phyloP scores from a whole-genome alignment of 2,113 vertebrate genomes.

The Ia io region DNA sequence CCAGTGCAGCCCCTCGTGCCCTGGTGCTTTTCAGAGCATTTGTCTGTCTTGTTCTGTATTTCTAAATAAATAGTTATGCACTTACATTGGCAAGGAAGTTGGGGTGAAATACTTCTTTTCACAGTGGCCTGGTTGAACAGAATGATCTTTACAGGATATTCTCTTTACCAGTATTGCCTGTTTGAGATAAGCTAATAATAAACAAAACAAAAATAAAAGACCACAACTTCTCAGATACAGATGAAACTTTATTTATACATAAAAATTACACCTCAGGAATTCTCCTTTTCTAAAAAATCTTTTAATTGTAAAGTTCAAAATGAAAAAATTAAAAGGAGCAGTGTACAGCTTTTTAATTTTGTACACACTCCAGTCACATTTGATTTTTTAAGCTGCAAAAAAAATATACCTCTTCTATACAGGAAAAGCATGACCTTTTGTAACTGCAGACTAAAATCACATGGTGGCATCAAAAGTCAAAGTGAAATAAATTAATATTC shows the following conservation, averaged over 20 bases:
- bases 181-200: background rate
- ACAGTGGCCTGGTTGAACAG: background rate
- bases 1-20: background rate
- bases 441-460: background rate
- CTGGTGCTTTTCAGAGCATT: background rate
- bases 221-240: background rate
- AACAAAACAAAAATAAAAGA: background rate
- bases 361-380: background rate
- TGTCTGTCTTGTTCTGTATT: background rate
- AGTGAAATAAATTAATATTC: background rate
- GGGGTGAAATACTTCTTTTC: background rate
- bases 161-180: background rate
- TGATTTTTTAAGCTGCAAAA: conserved; percentile 33
- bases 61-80: background rate
- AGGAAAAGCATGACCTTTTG: conserved; percentile 6
- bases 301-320: conserved; percentile 43
- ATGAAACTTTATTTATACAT: conserved; percentile 59
- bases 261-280: conserved; percentile 43
- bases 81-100: background rate
- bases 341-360: background rate
- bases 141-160: background rate
- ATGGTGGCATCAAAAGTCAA: background rate
- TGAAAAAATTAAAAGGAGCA: background rate
- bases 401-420: background rate
- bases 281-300: conserved; percentile 46